Evolutionary conservation across 2,113 vertebrate species (phyloP).

Genomic region (Ailurus styani): DNA sequence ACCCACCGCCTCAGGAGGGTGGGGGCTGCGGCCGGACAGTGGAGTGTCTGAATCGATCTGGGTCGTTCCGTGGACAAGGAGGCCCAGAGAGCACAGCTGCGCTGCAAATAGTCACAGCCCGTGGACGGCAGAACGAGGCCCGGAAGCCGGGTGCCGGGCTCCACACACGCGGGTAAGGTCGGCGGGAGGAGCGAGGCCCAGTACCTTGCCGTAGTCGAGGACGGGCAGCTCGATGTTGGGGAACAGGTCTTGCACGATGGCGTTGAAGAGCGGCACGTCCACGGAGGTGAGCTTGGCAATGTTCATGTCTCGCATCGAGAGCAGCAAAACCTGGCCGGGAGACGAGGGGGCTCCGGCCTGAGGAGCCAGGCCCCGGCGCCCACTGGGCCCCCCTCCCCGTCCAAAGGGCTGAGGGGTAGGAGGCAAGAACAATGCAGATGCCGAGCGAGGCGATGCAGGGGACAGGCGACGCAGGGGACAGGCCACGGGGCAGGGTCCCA

Average conservation of each 20-base stretch:
- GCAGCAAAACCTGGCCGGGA: slow-evolving; percentile 84
- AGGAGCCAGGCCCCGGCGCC: not conserved
- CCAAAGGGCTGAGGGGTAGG: not conserved
- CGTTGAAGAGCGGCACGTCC: slow-evolving; percentile 88
- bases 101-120: not conserved
- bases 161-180: not conserved
- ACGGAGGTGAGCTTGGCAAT: slow-evolving; percentile 86
- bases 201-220: slow-evolving; percentile 86
- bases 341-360: not conserved
- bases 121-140: not conserved
- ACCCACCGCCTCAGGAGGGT: not conserved
- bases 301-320: slow-evolving; percentile 93
- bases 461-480: not conserved
- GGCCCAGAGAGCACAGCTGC: not conserved
- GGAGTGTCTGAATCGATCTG: not conserved
- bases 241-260: slow-evolving; percentile 90
- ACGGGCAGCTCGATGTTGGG: slow-evolving; percentile 83
- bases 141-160: not conserved
- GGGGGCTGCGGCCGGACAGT: not conserved
- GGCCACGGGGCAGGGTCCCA: not conserved
- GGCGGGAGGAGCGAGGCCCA: not conserved
- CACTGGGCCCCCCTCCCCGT: not conserved
- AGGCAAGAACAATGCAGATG: not conserved
- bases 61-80: not conserved
- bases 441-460: not conserved